Evolutionary conservation across 1,140 invertebrate genomes (phyloP), one percentile per base, ranked within the genome.

Genomic region (Pogonus chalceus): DNA sequence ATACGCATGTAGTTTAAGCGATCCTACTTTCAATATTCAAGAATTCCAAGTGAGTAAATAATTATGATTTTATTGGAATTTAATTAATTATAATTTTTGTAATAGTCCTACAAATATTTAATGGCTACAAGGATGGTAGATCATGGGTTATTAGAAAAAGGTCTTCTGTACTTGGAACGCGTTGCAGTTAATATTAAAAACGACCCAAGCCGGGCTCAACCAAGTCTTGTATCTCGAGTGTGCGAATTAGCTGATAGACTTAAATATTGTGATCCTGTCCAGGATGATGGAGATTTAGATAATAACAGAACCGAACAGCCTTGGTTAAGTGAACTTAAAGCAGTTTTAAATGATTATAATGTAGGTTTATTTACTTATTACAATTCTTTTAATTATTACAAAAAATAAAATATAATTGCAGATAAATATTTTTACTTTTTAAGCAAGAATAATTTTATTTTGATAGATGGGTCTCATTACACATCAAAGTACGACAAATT

Each of bases 1-100:
- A 70, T 97, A 92, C 70, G 92, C 91, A 0, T 80, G 86, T 46
- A 84, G 84, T 57, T 76, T 96, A 23, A 85, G 82, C 56, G 84
- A 88, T 62, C 78, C 83, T n/a, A 73, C 79, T 35, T 90, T 86
- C 63, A 76, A 78, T 53, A 74, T 92, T 24, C 71, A 79, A 9
- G 80, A 88, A 60, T 79, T 89, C 60, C 84, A 84, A 73, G 82
- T 85, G 62, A 61, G 60, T 65, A 31, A 31, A 31, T 31, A 31
- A 14, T 7, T 7, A 7, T 16, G 23, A 35, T 49, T 23, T 53
- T 46, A 35, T 51, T 51, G 20, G 54, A 52, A 37, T 20, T 18
- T 7, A 20, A 22, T 54, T 35, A 35, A 43, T 51, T 51, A 53
- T 51, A 20, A 43, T 58, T 53, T 31, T 65, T 56, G 31, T 57